These are phyloP conservation scores for Ictalurus punctatus DNA, from an alignment of 2,113 vertebrate genomes.

Conservation along the genomic window DNA sequence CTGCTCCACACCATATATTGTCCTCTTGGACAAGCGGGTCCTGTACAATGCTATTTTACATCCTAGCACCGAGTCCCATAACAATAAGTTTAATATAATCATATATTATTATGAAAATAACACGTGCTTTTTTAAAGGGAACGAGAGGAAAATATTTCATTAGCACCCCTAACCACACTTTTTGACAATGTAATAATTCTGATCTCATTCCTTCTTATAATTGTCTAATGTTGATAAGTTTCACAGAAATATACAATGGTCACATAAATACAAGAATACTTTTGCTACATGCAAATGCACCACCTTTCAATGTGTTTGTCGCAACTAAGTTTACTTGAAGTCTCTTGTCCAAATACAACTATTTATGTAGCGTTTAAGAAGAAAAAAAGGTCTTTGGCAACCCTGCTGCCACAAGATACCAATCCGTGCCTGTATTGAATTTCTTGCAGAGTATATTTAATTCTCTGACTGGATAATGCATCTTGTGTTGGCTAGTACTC, in stretches of 20 bases:
- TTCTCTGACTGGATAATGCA: background rate
- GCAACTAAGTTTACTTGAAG: background rate
- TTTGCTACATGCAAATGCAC: background rate
- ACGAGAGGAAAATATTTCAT: background rate
- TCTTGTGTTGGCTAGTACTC: background rate
- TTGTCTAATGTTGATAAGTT: background rate
- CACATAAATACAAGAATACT: background rate
- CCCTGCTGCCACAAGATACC: background rate
- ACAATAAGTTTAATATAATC: too few relatives aligned
- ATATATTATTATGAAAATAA: background rate
- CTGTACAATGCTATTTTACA: too few relatives aligned
- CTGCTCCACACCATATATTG: too few relatives aligned
- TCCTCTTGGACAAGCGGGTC: too few relatives aligned
- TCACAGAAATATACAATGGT: background rate
- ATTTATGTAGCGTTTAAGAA: background rate
- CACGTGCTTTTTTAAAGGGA: background rate
- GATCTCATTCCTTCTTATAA: background rate
- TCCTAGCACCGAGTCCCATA: too few relatives aligned
- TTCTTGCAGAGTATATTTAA: background rate
- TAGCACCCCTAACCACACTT: background rate
- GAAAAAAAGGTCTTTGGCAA: background rate
- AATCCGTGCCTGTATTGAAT: background rate
- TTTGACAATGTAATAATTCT: background rate
- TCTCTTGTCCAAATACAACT: background rate
- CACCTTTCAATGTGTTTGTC: background rate